Conservation (phyloP, 2,888 invertebrate genomes). For the Drosophila kuntzei region DNA sequence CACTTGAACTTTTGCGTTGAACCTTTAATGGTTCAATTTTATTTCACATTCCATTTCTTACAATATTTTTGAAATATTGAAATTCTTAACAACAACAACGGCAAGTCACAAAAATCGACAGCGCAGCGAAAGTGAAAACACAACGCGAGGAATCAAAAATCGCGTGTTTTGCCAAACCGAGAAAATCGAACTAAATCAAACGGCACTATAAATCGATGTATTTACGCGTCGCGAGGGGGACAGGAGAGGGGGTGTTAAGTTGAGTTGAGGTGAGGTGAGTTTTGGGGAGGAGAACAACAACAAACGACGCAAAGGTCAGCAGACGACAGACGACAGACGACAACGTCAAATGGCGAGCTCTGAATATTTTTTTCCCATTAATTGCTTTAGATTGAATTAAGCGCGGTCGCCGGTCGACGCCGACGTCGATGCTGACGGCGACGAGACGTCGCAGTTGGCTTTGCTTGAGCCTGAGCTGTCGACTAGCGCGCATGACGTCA, state of each 20-base stretch:
- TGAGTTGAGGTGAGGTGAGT: neutral
- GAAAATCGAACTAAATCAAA: constrained; percentile 59
- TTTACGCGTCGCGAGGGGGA: neutral
- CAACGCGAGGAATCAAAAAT: constrained; percentile 39
- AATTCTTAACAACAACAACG: neutral
- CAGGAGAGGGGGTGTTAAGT: neutral
- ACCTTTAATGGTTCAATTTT: constrained; percentile 61
- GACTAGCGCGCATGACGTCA: constrained; percentile 63
- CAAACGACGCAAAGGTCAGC: constrained; percentile 64
- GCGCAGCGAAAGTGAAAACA: constrained; percentile 72
- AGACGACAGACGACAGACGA: constrained; percentile 50
- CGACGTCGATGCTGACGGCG: constrained; percentile 10
- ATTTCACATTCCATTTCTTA: constrained; percentile 7
- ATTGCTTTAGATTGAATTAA: constrained; percentile 82
- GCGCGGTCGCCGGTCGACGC: constrained; percentile 22
- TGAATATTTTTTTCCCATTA: constrained; percentile 61
- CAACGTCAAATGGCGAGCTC: constrained; percentile 50
- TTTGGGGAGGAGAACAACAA: constrained; percentile 10
- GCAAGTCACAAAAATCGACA: constrained; percentile 19
- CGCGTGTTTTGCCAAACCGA: constrained; percentile 57
- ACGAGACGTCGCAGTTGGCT: constrained; percentile 27
- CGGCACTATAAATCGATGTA: constrained; percentile 25
- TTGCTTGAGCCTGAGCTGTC: constrained; percentile 26
- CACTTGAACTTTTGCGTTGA: constrained; percentile 65
- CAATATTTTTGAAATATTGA: constrained; percentile 10